Conservation (phyloP, 2,113 vertebrate genomes). For the Melanerpes aurifrons region DNA sequence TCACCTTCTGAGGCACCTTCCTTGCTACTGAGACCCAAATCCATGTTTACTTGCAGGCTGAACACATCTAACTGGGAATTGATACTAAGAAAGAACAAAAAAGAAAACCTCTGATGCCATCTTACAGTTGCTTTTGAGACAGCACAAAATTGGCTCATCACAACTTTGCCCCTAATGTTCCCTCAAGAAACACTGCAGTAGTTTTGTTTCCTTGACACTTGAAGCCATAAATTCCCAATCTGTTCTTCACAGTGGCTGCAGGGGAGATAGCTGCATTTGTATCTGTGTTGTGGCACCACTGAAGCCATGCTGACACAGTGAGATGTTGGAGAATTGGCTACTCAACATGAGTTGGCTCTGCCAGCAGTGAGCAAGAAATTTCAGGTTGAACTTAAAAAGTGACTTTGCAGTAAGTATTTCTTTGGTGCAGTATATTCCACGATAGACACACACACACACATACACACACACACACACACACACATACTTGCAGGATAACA, state of each 20-base stretch:
- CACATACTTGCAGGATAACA: not conserved
- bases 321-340: not conserved
- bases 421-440: not conserved
- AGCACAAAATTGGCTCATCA: not conserved
- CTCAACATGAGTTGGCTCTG: not conserved
- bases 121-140: not conserved
- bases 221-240: not conserved
- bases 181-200: not conserved
- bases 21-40: not conserved
- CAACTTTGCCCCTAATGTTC: not conserved
- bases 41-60: not conserved
- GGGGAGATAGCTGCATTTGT: not conserved
- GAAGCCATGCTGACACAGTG: not conserved
- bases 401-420: not conserved
- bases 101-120: not conserved
- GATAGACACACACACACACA: not conserved
- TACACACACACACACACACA: not conserved
- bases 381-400: not conserved
- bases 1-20: not conserved
- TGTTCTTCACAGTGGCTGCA: not conserved
- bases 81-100: not conserved
- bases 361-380: not conserved
- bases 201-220: not conserved
- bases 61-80: not conserved
- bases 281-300: not conserved